Evolutionary conservation across 2,888 invertebrate species (phyloP).

Genomic region (Melipona bicolor): DNA sequence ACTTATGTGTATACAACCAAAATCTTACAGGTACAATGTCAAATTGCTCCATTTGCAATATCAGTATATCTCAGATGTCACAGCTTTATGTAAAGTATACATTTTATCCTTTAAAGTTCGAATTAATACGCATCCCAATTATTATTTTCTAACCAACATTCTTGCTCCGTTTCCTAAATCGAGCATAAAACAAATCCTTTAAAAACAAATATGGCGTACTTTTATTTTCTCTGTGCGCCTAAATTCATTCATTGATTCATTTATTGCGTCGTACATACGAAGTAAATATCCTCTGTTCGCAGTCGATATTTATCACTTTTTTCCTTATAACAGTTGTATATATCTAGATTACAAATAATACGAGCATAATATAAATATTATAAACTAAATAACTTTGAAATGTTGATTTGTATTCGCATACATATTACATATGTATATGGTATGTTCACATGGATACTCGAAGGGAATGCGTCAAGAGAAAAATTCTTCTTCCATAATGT

Average conservation of each 20-base stretch:
- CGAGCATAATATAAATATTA: not conserved
- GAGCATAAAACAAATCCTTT: slow-evolving; percentile 17
- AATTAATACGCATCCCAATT: slow-evolving; percentile 1
- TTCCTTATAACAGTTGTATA: not conserved
- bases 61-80: not conserved
- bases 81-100: not conserved
- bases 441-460: not conserved
- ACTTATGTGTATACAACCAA: slow-evolving; percentile 29
- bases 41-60: slow-evolving; percentile 11
- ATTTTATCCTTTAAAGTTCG: not conserved
- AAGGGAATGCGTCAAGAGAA: slow-evolving; percentile 11
- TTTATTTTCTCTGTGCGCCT: slow-evolving; percentile 35
- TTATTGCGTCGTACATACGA: slow-evolving; percentile 28
- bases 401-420: not conserved
- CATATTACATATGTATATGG: not conserved
- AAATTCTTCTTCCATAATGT: not conserved
- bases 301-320: not conserved
- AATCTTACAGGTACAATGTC: slow-evolving; percentile 14
- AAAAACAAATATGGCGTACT: slow-evolving; percentile 57
- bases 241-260: slow-evolving; percentile 17
- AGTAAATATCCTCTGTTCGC: not conserved
- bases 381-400: slow-evolving; percentile 7
- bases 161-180: slow-evolving; percentile 30
- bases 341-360: slow-evolving; percentile 4
- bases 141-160: slow-evolving; percentile 30